Evolutionary conservation across 1,140 invertebrate species (phyloP).

Genomic region (Nephotettix cincticeps): DNA sequence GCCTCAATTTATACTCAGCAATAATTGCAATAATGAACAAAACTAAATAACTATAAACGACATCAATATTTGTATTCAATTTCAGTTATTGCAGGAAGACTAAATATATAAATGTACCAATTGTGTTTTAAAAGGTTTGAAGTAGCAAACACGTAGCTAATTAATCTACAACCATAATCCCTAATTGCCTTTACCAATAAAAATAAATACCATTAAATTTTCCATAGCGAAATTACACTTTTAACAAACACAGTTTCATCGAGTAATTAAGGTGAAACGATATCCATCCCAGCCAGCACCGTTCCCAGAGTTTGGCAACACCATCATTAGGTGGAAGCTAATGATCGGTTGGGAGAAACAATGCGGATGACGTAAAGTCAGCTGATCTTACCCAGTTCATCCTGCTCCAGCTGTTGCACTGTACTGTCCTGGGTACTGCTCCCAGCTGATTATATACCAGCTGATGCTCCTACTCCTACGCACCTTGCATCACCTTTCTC

Average conservation of each 20-base stretch:
- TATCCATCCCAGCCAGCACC: background rate
- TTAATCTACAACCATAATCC: too few species aligned
- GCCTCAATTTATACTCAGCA: too few species aligned
- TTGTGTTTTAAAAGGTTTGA: too few species aligned
- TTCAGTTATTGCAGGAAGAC: too few species aligned
- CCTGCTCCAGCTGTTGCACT: background rate
- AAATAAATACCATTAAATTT: too few species aligned
- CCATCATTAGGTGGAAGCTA: background rate
- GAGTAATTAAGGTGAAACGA: background rate
- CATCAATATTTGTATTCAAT: too few species aligned
- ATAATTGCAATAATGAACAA: too few species aligned
- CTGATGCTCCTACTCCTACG: slow-evolving; percentile 5
- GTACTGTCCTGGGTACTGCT: background rate
- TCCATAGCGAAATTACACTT: too few species aligned
- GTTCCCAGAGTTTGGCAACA: background rate
- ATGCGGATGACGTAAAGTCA: background rate
- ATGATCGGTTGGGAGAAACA: background rate
- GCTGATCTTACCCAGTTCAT: background rate
- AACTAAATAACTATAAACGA: too few species aligned
- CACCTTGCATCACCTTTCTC: background rate
- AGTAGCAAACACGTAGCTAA: too few species aligned
- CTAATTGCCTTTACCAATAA: too few species aligned
- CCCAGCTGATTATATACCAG: background rate
- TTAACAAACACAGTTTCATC: background rate
- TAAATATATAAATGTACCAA: too few species aligned